Base-by-base conservation (phyloP, 2,113 vertebrate species). In the Riparia riparia region DNA sequence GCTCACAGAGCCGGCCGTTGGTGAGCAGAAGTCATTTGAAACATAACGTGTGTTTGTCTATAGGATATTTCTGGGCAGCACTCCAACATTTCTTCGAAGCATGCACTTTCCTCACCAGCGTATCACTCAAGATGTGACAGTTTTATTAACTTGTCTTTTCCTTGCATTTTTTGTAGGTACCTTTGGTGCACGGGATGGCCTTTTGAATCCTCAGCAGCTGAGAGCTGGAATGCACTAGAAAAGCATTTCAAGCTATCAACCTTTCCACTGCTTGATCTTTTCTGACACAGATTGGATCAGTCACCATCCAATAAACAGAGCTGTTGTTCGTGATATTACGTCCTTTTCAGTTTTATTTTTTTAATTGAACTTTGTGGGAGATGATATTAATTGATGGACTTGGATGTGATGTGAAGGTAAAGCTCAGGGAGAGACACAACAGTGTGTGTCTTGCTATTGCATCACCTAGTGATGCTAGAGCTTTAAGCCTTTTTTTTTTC, bases 91-190 rank as follows among this genome's bases (percentile, higher is more conserved):
- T 91, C 91, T 95, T 96, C 78, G 78, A 91, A 96, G 88, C 68
- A 82, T 57, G 58, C 78, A 88, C 95, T 97, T 90, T 82, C 86
- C 93, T 90, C 95, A 93, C 94, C 95, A 95, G 86, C 54, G 77
- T 68, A 74, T 97, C 90, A 82, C 81, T 89, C 80, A 96, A 94
- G 95, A 93, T 96, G 91, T 97, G 97, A 97, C 96, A 97, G 96
- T 93, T 96, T 96, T 95, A 97, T 97, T 96, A 96, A 97, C 94
- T 88, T 93, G 92, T 77, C 92, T 95, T 89, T 96, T 90, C 88
- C 94, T 89, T 87, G 85, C 54, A 13, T 88, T 92, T 95, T 95
- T 65, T 81, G 64, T 82, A 37, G 37, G 37, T 88, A 74, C 89
- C 91, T 92, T 88, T 89, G 94, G 88, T 70, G 91, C 39, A 0